Base-by-base conservation (phyloP, 2,888 invertebrate genomes). In the Agrenia bidenticulata region DNA sequence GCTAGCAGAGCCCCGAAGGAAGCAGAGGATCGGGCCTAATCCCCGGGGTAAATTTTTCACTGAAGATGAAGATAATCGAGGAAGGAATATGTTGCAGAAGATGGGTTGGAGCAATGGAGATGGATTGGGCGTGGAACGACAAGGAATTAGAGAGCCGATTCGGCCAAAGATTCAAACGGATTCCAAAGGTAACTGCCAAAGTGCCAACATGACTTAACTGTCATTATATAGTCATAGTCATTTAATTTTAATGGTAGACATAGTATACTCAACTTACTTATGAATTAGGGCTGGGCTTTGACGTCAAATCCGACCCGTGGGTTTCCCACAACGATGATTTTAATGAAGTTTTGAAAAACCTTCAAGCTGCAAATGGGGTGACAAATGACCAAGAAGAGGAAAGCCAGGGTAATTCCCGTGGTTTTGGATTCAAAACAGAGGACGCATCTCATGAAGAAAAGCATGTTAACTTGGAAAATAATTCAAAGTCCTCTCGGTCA, bases 81-180 rank as follows among this genome's bases (percentile, higher is more conserved):
- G 75, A 1, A 53, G 73, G 11, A 56, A 55, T 11, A 59, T 75
- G 64, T 45, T 75, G 23, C 50, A 66, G 51, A 75, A 71, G 58
- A 64, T 75, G 64, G 75, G 75, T 0, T 75, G 75, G 75, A 66
- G 70, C 39, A 55, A 53, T n/a, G 75, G 75, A 11, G 66, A 73
- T 21, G 75, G 75, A 11, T 60, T 75, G 17, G 75, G 75, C 13
- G 27, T 58, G 1, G 50, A 63, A 15, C 55, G 61, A 32, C 71
- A 73, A 65, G 75, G 75, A 54, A 73, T 73, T 45, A 68, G 42
- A 21, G 67, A 65, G 23, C 73, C 75, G 1, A 65, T 75, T 26
- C 61, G 61, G 26, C 73, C 73, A 0, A 75, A 73, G 66, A 64
- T 73, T 11, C 67, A 73, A 49, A 73, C 68, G 21, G 66, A 70